phyloP scores from a whole-genome alignment of 2,888 invertebrate species.

The Cantharis flavilabris region DNA sequence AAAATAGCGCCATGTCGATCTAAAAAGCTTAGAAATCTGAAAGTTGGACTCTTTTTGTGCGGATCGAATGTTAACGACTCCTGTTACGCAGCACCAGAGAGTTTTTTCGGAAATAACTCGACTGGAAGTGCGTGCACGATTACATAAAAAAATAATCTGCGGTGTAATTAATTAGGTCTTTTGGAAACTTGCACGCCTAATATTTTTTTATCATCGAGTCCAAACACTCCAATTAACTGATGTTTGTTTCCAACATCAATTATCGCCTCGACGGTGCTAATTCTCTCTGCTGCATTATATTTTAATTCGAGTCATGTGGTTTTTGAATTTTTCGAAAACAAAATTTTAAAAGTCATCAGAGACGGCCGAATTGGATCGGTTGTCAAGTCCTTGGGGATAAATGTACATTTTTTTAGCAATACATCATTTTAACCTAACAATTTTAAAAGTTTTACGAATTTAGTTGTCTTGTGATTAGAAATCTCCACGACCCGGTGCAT shows the following conservation, averaged over 20 bases:
- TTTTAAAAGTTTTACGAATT: not conserved
- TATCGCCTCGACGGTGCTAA: not conserved
- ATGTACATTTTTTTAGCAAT: not conserved
- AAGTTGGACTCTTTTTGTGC: not conserved
- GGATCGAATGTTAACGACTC: not conserved
- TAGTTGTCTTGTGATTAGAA: not conserved
- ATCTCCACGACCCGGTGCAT: not conserved
- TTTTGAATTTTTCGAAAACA: not conserved
- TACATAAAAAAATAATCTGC: not conserved
- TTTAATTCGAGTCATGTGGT: not conserved
- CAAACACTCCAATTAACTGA: not conserved
- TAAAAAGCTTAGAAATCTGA: not conserved
- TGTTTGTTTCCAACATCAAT: not conserved
- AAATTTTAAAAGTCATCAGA: not conserved
- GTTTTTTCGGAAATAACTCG: not conserved
- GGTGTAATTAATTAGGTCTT: not conserved
- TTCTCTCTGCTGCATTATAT: not conserved
- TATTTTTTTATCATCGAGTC: not conserved
- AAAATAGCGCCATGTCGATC: not conserved
- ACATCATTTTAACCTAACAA: not conserved
- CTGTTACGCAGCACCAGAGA: not conserved
- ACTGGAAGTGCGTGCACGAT: not conserved
- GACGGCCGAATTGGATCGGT: not conserved
- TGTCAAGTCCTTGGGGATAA: not conserved
- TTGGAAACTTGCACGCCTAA: not conserved